Evolutionary conservation across 2,888 invertebrate species (phyloP).

Genomic region (Tinea pellionella): DNA sequence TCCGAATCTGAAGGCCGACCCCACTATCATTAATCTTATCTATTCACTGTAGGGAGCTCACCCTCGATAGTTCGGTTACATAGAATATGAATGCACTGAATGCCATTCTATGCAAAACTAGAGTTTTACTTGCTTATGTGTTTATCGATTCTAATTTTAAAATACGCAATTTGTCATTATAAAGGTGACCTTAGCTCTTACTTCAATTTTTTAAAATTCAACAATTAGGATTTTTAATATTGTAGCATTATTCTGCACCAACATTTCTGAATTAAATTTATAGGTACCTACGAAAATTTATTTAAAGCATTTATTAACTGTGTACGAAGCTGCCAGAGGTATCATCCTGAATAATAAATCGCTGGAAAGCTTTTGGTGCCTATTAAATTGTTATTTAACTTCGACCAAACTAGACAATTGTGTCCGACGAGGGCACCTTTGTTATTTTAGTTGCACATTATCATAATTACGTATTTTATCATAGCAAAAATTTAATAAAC

Average conservation of each 20-base stretch:
- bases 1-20: conserved; percentile 29
- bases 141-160: background rate
- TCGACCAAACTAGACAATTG: conserved; percentile 15
- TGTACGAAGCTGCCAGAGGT: conserved; percentile 26
- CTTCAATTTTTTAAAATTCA: too few relatives aligned
- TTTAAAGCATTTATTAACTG: conserved; percentile 34
- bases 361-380: conserved; percentile 23
- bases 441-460: background rate
- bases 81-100: conserved; percentile 41
- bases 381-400: conserved; percentile 35
- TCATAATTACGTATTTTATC: background rate
- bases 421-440: background rate
- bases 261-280: conserved; percentile 17
- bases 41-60: conserved; percentile 38
- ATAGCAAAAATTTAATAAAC: background rate
- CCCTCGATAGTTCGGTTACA: conserved; percentile 20
- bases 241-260: background rate
- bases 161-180: too few relatives aligned
- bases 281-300: conserved; percentile 27
- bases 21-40: conserved; percentile 49
- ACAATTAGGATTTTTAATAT: too few relatives aligned
- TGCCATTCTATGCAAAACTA: conserved; percentile 27
- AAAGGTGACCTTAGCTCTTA: too few relatives aligned
- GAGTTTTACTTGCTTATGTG: conserved; percentile 14
- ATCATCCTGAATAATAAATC: conserved; percentile 26